Conservation (phyloP, 2,888 invertebrate genomes). For the Pollenia amentaria region DNA sequence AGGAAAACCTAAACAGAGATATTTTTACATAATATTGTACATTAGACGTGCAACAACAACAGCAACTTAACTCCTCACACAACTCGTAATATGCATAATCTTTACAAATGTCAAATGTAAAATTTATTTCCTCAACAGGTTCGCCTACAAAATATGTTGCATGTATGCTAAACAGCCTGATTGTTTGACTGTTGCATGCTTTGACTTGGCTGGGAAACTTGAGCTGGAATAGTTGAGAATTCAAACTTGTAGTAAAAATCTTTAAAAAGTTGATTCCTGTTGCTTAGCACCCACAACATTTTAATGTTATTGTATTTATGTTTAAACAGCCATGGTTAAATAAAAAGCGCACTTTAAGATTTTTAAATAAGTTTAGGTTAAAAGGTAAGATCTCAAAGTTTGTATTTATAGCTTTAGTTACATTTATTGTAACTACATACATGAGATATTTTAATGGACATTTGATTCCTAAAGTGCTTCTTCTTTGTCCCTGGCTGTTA, state of each 20-base stretch:
- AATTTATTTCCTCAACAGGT: conserved; percentile 74
- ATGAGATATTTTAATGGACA: too few species aligned
- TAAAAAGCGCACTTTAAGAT: not conserved
- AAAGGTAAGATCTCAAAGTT: too few species aligned
- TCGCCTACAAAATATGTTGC: conserved; percentile 68
- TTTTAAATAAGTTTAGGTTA: not conserved
- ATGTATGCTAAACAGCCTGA: conserved; percentile 26
- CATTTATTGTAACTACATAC: too few species aligned
- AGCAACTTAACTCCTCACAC: conserved; percentile 25
- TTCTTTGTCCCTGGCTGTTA: not conserved
- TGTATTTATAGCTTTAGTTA: too few species aligned
- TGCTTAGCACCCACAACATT: conserved; percentile 62
- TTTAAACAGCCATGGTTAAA: not conserved
- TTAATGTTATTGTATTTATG: conserved; percentile 52
- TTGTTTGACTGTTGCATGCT: not conserved
- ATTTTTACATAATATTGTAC: conserved; percentile 52
- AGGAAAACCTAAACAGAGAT: conserved; percentile 17
- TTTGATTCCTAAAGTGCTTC: not conserved
- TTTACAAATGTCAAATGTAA: conserved; percentile 73
- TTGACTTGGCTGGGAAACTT: conserved; percentile 23
- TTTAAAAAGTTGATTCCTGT: conserved; percentile 13
- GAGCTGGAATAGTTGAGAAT: conserved; percentile 27
- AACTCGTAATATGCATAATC: conserved; percentile 64
- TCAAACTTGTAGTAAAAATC: not conserved
- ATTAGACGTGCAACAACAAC: conserved; percentile 20